These are phyloP conservation scores for Diorhabda carinulata DNA, from an alignment of 1,140 invertebrate species.

Conservation along the genomic window DNA sequence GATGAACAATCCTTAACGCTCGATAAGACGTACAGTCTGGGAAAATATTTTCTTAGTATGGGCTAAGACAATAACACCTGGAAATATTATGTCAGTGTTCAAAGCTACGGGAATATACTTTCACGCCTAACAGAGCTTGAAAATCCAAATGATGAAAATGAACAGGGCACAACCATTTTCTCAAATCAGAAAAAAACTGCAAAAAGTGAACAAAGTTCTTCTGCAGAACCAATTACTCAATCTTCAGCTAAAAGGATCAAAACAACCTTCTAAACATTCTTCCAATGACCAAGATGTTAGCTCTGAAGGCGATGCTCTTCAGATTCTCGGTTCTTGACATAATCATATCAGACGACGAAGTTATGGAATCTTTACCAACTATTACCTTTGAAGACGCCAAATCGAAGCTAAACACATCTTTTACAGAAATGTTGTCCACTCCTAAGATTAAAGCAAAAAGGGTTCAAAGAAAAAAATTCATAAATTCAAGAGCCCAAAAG, in stretches of 20 bases:
- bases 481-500: too few relatives aligned
- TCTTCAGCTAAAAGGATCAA: background rate
- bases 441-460: too few relatives aligned
- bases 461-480: too few relatives aligned
- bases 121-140: background rate
- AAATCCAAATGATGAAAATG: background rate
- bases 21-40: conserved; percentile 3
- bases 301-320: background rate
- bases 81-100: background rate
- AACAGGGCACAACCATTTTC: background rate
- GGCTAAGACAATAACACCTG: background rate
- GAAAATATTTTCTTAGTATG: conserved; percentile 10
- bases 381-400: background rate
- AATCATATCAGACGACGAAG: background rate
- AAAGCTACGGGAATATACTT: background rate
- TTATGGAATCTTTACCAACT: background rate
- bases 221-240: background rate
- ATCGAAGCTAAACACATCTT: background rate
- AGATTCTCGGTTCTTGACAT: background rate
- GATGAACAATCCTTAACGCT: background rate
- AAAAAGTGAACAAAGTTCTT: background rate
- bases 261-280: background rate
- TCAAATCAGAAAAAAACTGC: background rate
- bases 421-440: too few relatives aligned
- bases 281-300: background rate